Base-by-base conservation (phyloP, 2,888 invertebrate species). In the Phyllotreta cruciferae region DNA sequence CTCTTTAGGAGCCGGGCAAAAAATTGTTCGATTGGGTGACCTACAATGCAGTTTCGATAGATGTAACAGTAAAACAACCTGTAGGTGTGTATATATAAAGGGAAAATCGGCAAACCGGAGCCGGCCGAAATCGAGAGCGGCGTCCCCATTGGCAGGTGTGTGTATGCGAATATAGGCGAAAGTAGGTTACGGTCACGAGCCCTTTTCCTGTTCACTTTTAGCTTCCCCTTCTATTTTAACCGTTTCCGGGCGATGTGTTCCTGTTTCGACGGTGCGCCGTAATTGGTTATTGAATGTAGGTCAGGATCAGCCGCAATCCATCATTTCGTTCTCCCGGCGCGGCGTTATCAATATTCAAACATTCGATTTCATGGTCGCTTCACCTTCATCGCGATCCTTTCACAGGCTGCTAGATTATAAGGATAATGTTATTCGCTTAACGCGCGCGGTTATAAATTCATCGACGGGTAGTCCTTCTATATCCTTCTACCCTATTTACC, bases 271-370 rank as follows among this genome's bases (percentile, higher is more conserved):
- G 24, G 39, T 70, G 70, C 71, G 66, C 68, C 66, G 70, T 73
- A 75, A 76, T 75, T 75, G 75, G 73, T 73, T 73, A 74, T 74
- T 73, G 73, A 73, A 75, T 74, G 72, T 75, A 72, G 73, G 74
- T 68, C 74, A 70, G 67, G 63, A 69, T 65, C 66, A 66, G 61
- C 63, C 65, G 49, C 58, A 62, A 62, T 60, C 62, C 60, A 63
- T 62, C 57, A 62, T 66, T 62, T 64, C 62, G 50, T 24, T 24
- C 57, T 55, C 24, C 39, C 56, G 45, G 36, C 45, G 39, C 56
- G 45, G 36, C 45, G 39, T 10, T 36, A 49, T 49, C 49, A 49
- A 49, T 49, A 49, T 49, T 49, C 35, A 35, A 24, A 49, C 49
- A 14, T 49, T 49, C 35, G 35, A 35, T 49, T 49, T 49, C 35